Base-by-base conservation (phyloP, 2,113 vertebrate genomes). In the Tetraodon nigroviridis region DNA sequence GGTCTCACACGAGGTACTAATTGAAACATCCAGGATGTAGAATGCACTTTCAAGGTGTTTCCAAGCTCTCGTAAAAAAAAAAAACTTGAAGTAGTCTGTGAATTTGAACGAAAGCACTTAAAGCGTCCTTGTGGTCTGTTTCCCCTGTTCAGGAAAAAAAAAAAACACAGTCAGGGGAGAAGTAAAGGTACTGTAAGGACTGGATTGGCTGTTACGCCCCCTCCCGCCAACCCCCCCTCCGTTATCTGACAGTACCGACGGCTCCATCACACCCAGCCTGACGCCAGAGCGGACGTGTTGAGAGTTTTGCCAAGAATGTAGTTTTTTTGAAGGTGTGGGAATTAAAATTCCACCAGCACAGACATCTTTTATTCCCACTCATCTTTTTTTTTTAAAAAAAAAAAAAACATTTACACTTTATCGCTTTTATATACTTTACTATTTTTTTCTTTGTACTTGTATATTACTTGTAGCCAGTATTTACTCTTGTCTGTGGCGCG, bases 41-140 rank as follows among this genome's bases (percentile, higher is more conserved):
- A 80, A 87, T 87, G 89, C 90, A 90, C 89, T 91, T 90, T 91
- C 78, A 75, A 79, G 41, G 79, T 74, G 78, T 85, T 87, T 83
- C 77, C 76, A 18, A 55, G 74, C 76, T 83, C 81, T 82, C 64
- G 57, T 74, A 64, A 60, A 71, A 86, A 32, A 32, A 32, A 32
- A 86, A 88, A 73, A 80, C 79, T 79, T 84, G 77, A 87, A 84
- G 76, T 71, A 79, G 32, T 79, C 66, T 63, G 71, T 73, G 78
- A 63, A 61, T 69, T 84, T 80, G 70, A 85, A 84, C 84, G 72
- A 64, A 47, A 87, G 89, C 88, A 90, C 90, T 90, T 90, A 85
- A 85, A 73, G 67, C 22, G n/a, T 69, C 69, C 51, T 81, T 84
- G 84, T 69, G 65, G 51, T 37, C 44, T 17, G 2, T 17, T 17